Evolutionary conservation across 2,888 invertebrate genomes (phyloP), one percentile per base, ranked within the genome.

Genomic region (Drosophila anomelani): DNA sequence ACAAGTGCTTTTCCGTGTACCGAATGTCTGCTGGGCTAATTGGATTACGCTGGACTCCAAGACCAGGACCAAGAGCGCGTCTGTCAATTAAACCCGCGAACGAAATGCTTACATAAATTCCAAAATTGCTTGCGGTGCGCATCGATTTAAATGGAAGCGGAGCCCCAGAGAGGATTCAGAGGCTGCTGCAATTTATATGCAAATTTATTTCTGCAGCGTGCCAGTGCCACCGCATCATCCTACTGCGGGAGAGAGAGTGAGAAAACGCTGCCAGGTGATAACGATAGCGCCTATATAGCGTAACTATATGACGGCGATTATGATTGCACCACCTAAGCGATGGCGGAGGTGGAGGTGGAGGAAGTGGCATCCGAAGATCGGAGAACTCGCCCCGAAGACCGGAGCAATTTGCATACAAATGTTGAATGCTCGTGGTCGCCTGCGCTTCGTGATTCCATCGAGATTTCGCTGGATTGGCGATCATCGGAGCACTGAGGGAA

Each of bases 1-100:
- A 90, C 90, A 90, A 90, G 90, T 90, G 90, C 90, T 91, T 90
- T 90, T 90, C 86, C 91, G 88, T 90, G 90, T 90, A 80, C 81
- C 74, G 81, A 81, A 90, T 90, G 90, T 90, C 85, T 85, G 77
- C 76, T 63, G 85, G 81, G 88, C 90, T 91, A 91, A 90, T 90
- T 90, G 90, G 90, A 90, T 90, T 90, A 90, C 86, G 60, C 44
- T 68, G 58, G 55, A 36, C 51, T 43, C 49, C 32, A 38, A 17
- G 44, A 29, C 32, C 49, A 44, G 29, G 55, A 41, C 36, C 47
- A 53, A 53, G 34, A 53, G 39, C 57, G 83, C 74, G 64, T 79
- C 84, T 88, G 85, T 89, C 85, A 85, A 85, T 85, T 89, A 88
- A 85, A 89, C 78, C 82, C 79, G 90, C 81, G 81, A 89, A 79